A percentile compares a stretch with the other conserved stretches of the same genome.
Evolutionary conservation across 2,113 vertebrate species (phyloP).

Genomic region (Philantomba maxwellii): DNA sequence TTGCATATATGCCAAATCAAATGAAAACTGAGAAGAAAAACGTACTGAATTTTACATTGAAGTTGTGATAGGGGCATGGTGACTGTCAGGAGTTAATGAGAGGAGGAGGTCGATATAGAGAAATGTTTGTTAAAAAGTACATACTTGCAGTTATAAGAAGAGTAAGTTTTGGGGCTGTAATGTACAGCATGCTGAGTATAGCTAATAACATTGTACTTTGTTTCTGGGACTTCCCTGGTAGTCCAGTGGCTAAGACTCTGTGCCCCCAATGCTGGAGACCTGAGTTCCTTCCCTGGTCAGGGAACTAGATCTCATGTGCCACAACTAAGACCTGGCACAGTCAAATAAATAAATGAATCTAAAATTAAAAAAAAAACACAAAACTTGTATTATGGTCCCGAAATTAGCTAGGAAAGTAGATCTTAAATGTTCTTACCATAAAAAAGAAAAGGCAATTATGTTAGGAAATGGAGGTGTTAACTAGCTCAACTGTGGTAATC

Average conservation of each 20-base stretch:
- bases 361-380: not conserved
- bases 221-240: not conserved
- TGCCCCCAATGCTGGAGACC: not conserved
- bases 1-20: not conserved
- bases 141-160: not conserved
- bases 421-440: not conserved
- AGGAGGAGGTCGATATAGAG: not conserved
- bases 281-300: not conserved
- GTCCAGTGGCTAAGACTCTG: not conserved
- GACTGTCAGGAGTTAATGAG: not conserved
- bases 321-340: not conserved
- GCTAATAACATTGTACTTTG: not conserved
- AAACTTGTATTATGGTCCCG: not conserved
- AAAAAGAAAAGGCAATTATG: not conserved
- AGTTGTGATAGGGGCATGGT: not conserved
- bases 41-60: not conserved
- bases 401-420: not conserved
- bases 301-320: not conserved
- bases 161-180: not conserved
- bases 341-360: not conserved
- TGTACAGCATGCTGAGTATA: not conserved
- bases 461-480: not conserved
- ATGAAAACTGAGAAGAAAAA: not conserved
- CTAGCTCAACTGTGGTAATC: not conserved
- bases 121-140: not conserved